Conservation (phyloP, 1,140 invertebrate species). For the Pectinophora gossypiella region DNA sequence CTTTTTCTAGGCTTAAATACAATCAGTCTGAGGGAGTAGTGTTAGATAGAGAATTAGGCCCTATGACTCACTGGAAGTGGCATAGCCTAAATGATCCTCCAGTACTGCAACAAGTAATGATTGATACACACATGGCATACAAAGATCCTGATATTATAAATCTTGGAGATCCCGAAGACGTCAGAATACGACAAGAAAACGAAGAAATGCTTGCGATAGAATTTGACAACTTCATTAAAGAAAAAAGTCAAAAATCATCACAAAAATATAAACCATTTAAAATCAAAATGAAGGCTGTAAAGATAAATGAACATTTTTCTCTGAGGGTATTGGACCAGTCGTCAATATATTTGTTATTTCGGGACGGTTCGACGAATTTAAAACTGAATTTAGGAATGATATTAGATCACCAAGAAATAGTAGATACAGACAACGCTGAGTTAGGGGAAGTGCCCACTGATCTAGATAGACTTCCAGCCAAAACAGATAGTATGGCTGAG, state of each 20-base stretch:
- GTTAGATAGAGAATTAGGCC: conserved; percentile 51
- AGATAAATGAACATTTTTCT: conserved; percentile 63
- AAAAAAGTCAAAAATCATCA: conserved; percentile 55
- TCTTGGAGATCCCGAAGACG: conserved; percentile 33
- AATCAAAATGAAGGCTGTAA: conserved; percentile 65
- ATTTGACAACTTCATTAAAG: conserved; percentile 63
- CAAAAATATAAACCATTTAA: conserved; percentile 63
- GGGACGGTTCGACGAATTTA: no score
- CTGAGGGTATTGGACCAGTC: no score
- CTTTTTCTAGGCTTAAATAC: conserved; percentile 48
- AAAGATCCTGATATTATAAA: conserved; percentile 61
- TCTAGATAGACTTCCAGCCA: no score
- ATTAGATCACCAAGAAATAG: no score
- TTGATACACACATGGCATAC: conserved; percentile 55
- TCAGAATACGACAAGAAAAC: conserved; percentile 39
- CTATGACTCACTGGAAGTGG: conserved; percentile 66
- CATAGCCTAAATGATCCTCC: conserved; percentile 65
- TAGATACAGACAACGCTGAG: no score
- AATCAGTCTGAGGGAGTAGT: conserved; percentile 68
- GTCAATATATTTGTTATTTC: no score
- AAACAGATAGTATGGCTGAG: no score
- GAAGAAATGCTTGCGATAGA: conserved; percentile 67
- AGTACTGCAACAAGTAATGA: conserved; percentile 64
- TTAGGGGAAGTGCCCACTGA: no score
- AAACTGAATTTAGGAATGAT: no score